phyloP scores from a whole-genome alignment of 2,797 vertebrate genomes.

The Parotocinclus haroldoi region DNA sequence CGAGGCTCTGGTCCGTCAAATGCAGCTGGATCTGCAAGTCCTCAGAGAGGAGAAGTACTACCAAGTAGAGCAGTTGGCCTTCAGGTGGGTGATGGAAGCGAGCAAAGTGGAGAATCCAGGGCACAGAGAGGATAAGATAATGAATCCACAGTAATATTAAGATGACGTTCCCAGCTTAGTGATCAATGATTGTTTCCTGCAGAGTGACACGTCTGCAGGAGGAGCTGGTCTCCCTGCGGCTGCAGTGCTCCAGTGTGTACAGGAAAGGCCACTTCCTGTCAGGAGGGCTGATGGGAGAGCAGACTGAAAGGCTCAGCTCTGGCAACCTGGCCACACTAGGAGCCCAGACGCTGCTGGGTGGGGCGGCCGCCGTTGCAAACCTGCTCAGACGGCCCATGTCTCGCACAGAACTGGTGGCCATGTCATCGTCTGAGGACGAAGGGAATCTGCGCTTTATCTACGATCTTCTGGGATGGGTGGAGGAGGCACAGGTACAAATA shows the following conservation, averaged over 20 bases:
- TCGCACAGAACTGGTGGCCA: constrained; percentile 86
- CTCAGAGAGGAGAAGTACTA: constrained; percentile 90
- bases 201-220: constrained; percentile 90
- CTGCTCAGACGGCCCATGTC: constrained; percentile 86
- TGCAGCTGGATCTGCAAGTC: constrained; percentile 88
- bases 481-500: constrained; percentile 86
- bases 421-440: constrained; percentile 94
- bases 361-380: constrained; percentile 70
- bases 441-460: constrained; percentile 94
- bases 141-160: too few relatives aligned
- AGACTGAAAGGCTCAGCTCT: constrained; percentile 68
- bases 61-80: constrained; percentile 91
- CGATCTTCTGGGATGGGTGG: constrained; percentile 96
- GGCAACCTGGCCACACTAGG: constrained; percentile 72
- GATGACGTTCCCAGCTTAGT: too few relatives aligned
- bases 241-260: constrained; percentile 92
- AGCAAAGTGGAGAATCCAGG: background rate
- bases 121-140: background rate
- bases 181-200: constrained; percentile 12
- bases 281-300: constrained; percentile 63
- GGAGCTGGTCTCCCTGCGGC: constrained; percentile 88
- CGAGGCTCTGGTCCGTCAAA: constrained; percentile 81
- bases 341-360: constrained; percentile 70
- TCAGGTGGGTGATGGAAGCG: constrained; percentile 77
- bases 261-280: constrained; percentile 88